Evolutionary conservation across 2,888 invertebrate species (phyloP).

Genomic region (Nycteola revayana): DNA sequence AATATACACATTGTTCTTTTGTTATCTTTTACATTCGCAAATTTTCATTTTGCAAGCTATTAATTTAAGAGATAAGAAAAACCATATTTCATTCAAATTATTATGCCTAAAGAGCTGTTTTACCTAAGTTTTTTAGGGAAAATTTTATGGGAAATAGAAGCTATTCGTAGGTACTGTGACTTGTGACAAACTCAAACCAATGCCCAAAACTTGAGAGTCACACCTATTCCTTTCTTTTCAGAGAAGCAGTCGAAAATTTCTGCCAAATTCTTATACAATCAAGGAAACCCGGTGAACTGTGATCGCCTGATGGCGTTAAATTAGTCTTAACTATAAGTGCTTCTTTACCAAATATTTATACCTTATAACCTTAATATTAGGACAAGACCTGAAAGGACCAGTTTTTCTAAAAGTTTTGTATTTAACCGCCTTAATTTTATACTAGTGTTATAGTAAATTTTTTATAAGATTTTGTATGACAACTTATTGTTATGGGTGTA

Average conservation of each 20-base stretch:
- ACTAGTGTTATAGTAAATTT: slow-evolving; percentile 33
- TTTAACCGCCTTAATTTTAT: slow-evolving; percentile 69
- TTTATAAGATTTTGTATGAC: slow-evolving; percentile 28
- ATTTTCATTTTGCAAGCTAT: too few species aligned
- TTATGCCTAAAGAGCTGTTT: too few species aligned
- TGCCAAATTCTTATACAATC: slow-evolving; percentile 34
- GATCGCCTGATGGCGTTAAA: slow-evolving; percentile 74
- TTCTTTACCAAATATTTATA: slow-evolving; percentile 63
- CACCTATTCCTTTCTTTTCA: slow-evolving; percentile 23
- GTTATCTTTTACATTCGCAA: too few species aligned
- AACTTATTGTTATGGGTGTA: slow-evolving; percentile 14
- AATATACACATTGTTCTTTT: too few species aligned
- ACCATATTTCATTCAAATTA: too few species aligned
- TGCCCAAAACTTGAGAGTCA: slow-evolving; percentile 16
- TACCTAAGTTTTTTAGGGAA: too few species aligned
- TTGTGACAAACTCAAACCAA: too few species aligned
- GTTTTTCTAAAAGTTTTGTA: slow-evolving; percentile 65
- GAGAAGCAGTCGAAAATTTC: slow-evolving; percentile 31
- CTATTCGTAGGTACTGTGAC: slow-evolving; percentile 14
- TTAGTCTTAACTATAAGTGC: slow-evolving; percentile 55
- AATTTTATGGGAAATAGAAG: slow-evolving; percentile 37
- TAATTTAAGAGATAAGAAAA: too few species aligned
- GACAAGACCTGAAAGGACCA: slow-evolving; percentile 75
- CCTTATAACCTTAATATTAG: slow-evolving; percentile 60
- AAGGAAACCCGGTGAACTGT: slow-evolving; percentile 50